Evolutionary conservation across 2,113 vertebrate species (phyloP).

Genomic region (Tiliqua scincoides): DNA sequence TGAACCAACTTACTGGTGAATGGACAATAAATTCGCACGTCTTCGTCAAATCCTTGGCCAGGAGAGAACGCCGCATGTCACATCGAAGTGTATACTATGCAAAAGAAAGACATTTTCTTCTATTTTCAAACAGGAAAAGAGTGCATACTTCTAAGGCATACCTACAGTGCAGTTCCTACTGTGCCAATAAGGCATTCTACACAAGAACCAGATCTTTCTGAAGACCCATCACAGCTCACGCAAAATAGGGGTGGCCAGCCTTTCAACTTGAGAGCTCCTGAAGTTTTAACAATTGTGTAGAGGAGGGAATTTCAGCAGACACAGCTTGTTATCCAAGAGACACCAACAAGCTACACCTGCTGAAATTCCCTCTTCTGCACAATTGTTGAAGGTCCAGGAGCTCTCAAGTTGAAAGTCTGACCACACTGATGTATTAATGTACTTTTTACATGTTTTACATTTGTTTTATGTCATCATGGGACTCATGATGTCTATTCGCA

Average conservation of each 20-base stretch:
- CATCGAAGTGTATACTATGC: slow-evolving; percentile 92
- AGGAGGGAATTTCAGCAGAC: too few species aligned
- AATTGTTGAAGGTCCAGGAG: too few species aligned
- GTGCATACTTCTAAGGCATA: background rate
- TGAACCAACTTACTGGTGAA: slow-evolving; percentile 78
- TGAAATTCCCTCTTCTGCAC: too few species aligned
- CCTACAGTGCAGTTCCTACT: background rate
- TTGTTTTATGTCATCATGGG: background rate
- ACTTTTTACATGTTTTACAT: background rate
- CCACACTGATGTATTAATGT: background rate
- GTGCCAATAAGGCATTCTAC: background rate
- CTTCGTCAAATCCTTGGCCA: slow-evolving; percentile 95
- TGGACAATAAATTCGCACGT: slow-evolving; percentile 97
- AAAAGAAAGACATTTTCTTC: background rate
- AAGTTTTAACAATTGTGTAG: too few species aligned
- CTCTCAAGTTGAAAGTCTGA: too few species aligned
- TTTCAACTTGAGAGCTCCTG: too few species aligned
- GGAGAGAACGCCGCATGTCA: slow-evolving; percentile 90
- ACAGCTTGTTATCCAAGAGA: too few species aligned
- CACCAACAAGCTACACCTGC: too few species aligned
- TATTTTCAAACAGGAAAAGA: background rate
- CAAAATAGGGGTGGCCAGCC: too few species aligned
- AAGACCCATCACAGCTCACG: background rate
- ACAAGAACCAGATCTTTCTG: background rate
- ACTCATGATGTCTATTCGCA: background rate